Evolutionary conservation across 2,113 vertebrate species (phyloP).

Genomic region (Thryonomys swinderianus): DNA sequence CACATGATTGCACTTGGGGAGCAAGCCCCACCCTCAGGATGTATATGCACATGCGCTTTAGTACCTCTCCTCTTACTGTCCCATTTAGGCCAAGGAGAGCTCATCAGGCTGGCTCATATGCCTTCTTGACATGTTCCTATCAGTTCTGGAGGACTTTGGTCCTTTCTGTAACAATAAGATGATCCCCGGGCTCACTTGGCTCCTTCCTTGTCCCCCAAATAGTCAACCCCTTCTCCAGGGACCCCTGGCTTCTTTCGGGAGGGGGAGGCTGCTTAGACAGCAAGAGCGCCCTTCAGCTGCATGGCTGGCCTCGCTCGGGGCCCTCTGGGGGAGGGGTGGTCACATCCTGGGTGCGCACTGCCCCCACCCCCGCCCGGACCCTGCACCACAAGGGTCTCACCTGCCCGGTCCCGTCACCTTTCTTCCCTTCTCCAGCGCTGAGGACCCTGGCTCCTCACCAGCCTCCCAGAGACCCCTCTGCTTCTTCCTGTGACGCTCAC

Average conservation of each 20-base stretch:
- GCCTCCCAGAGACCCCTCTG: fast-evolving
- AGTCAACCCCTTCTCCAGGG: background rate
- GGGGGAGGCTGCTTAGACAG: no score
- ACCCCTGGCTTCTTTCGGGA: background rate
- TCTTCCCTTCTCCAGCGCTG: background rate
- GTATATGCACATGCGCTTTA: background rate
- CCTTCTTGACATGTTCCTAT: background rate
- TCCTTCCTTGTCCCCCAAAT: background rate
- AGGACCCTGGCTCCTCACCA: background rate
- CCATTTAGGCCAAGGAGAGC: fast-evolving
- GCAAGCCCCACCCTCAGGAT: fast-evolving
- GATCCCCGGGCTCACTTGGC: background rate
- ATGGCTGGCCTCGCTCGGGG: fast-evolving
- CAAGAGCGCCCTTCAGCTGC: background rate
- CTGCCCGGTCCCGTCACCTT: fast-evolving
- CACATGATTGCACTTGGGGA: fast-evolving
- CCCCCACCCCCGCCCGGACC: background rate
- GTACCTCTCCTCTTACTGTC: background rate
- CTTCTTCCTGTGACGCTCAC: no score
- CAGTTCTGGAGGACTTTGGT: background rate
- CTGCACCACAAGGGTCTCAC: background rate
- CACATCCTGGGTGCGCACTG: no score
- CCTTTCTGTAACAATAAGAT: background rate
- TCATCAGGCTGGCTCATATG: background rate
- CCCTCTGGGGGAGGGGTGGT: background rate